Conservation (phyloP, 2,113 vertebrate species). For the Percopsis transmontana region DNA sequence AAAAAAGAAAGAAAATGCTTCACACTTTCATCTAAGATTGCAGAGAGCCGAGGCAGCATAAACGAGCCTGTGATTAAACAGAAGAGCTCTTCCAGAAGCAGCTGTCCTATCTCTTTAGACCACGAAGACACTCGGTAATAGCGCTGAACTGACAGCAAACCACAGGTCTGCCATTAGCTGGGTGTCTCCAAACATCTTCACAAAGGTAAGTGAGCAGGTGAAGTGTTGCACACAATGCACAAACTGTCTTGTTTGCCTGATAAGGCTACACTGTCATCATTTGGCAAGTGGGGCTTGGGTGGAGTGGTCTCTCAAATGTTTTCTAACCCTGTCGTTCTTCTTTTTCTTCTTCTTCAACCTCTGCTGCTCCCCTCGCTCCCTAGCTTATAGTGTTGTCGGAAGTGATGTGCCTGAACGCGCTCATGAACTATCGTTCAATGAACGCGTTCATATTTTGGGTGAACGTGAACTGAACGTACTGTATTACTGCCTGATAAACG, state of each 20-base stretch:
- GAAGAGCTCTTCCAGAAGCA: slow-evolving; percentile 48
- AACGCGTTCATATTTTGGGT: no score
- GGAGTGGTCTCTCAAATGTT: slow-evolving; percentile 43
- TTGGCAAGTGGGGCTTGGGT: slow-evolving; percentile 41
- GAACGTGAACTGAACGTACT: no score
- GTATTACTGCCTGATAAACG: no score
- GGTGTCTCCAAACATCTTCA: slow-evolving; percentile 46
- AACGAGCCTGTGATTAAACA: slow-evolving; percentile 66
- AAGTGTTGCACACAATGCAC: slow-evolving; percentile 31
- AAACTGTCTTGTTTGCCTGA: slow-evolving; percentile 50
- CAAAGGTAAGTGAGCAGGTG: slow-evolving; percentile 47
- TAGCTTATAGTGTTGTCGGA: slow-evolving; percentile 47
- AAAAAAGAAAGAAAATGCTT: slow-evolving; percentile 40
- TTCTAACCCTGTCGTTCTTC: slow-evolving; percentile 28
- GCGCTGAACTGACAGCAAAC: slow-evolving; percentile 56
- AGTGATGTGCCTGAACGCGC: no score
- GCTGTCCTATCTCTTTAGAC: slow-evolving; percentile 55
- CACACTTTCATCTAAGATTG: slow-evolving; percentile 44
- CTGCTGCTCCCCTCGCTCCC: slow-evolving; percentile 38
- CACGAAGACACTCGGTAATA: slow-evolving; percentile 58
- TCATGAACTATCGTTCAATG: no score
- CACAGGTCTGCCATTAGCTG: slow-evolving; percentile 58
- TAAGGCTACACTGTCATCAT: slow-evolving; percentile 47
- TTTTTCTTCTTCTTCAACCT: slow-evolving; percentile 34
- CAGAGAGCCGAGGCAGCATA: slow-evolving; percentile 40